These are phyloP conservation scores for Hedya salicella DNA, from an alignment of 2,888 invertebrate genomes.

Conservation along the genomic window DNA sequence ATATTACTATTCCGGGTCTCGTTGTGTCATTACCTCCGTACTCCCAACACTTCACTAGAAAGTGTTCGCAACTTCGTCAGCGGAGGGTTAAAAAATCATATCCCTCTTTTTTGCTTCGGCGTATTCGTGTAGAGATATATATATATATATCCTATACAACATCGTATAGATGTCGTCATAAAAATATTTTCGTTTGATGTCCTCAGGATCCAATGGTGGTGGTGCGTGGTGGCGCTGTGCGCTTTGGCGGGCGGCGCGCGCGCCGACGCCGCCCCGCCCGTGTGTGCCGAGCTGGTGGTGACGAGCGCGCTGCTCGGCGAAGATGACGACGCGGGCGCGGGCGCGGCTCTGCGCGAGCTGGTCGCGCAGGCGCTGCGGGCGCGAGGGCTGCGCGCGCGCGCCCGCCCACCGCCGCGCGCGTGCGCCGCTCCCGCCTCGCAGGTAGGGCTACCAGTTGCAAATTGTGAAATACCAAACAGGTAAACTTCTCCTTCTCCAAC, in stretches of 20 bases:
- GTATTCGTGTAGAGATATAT: too few species aligned
- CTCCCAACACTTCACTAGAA: too few species aligned
- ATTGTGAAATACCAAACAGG: too few species aligned
- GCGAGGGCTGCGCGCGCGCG: constrained; percentile 52
- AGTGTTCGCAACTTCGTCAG: too few species aligned
- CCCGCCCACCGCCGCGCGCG: constrained; percentile 44
- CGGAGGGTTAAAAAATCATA: too few species aligned
- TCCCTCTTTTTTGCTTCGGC: too few species aligned
- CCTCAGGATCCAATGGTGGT: constrained; percentile 21
- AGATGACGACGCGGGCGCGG: constrained; percentile 21
- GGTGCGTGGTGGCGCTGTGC: constrained; percentile 27
- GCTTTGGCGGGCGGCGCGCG: constrained; percentile 35
- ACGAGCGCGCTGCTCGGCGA: constrained; percentile 32
- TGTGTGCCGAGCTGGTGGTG: constrained; percentile 19
- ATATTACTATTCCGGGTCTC: too few species aligned
- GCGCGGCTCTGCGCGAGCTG: constrained; percentile 30
- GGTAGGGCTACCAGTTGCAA: too few species aligned
- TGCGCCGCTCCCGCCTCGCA: constrained; percentile 49
- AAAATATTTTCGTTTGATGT: too few species aligned
- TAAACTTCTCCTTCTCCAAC: too few species aligned
- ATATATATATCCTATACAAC: too few species aligned
- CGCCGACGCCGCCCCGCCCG: constrained; percentile 12
- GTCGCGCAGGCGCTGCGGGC: constrained; percentile 50
- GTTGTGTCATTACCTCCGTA: too few species aligned
- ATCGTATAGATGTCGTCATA: neutral